Percentiles rank a stretch among this genome's conserved stretches.
phyloP scores from a whole-genome alignment of 2,888 invertebrate species.

The Orchesella flavescens region DNA sequence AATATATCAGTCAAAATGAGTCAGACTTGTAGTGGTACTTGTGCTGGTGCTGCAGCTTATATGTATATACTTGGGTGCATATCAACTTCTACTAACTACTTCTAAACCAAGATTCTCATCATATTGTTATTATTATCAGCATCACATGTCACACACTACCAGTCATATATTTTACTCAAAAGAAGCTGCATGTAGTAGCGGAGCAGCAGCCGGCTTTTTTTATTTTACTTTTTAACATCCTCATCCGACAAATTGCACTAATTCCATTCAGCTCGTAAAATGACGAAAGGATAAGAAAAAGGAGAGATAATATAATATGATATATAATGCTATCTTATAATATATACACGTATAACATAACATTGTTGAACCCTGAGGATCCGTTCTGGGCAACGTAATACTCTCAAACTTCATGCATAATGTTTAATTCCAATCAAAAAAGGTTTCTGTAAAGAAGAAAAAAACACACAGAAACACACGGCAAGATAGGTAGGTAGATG shows the following conservation, averaged over 20 bases:
- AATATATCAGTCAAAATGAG: conserved; percentile 45
- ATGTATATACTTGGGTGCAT: too few relatives aligned
- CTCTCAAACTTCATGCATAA: too few relatives aligned
- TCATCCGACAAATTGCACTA: conserved; percentile 63
- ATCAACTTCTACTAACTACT: too few relatives aligned
- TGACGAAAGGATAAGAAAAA: conserved; percentile 32
- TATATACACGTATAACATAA: background rate
- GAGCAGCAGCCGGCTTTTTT: conserved; percentile 48
- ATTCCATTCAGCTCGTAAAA: conserved; percentile 62
- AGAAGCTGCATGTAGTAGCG: background rate
- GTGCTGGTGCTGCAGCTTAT: background rate
- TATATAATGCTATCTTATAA: conserved; percentile 36
- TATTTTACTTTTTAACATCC: conserved; percentile 51
- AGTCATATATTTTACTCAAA: conserved; percentile 47
- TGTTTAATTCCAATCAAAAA: too few relatives aligned
- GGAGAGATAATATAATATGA: conserved; percentile 36
- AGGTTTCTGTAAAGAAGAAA: too few relatives aligned
- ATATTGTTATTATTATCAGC: conserved; percentile 45
- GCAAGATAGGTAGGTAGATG: conserved; percentile 13
- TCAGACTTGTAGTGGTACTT: conserved; percentile 23
- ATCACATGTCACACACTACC: conserved; percentile 43
- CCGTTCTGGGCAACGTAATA: too few relatives aligned
- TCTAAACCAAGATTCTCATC: background rate
- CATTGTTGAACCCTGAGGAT: conserved; percentile 33
- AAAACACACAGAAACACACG: too few relatives aligned